These are phyloP conservation scores for Drosophila novamexicana DNA, from an alignment of 1,140 invertebrate species.

Conservation along the genomic window DNA sequence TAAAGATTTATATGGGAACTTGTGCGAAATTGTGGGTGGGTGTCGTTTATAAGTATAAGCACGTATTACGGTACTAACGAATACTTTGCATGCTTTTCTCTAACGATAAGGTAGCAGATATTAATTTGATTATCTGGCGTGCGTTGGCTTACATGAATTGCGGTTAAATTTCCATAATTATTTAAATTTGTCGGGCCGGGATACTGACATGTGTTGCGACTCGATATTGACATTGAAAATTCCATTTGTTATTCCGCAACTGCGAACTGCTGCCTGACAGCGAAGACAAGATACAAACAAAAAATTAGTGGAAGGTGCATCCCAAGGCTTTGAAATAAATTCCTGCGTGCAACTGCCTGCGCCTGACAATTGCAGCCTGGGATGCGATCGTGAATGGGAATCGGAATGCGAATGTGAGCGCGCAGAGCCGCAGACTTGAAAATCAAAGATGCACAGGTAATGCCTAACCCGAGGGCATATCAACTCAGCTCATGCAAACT, in stretches of 20 bases:
- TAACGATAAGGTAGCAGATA: constrained; percentile 14
- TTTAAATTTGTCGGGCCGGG: constrained; percentile 48
- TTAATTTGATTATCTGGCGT: constrained; percentile 3
- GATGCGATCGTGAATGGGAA: constrained; percentile 38
- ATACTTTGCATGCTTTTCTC: background rate
- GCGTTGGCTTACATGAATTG: background rate
- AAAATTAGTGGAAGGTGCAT: constrained; percentile 61
- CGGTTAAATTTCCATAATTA: constrained; percentile 57
- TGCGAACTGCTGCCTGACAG: constrained; percentile 41
- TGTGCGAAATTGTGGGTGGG: constrained; percentile 63
- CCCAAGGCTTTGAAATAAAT: constrained; percentile 68
- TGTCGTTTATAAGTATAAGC: constrained; percentile 3
- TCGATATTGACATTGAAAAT: constrained; percentile 61
- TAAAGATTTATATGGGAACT: constrained; percentile 48
- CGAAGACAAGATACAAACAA: constrained; percentile 43
- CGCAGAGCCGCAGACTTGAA: constrained; percentile 8
- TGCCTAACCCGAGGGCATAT: constrained; percentile 44
- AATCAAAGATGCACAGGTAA: constrained; percentile 58
- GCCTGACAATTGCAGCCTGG: constrained; percentile 17
- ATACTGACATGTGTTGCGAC: constrained; percentile 51
- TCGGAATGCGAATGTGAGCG: constrained; percentile 18
- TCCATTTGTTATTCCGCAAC: constrained; percentile 49
- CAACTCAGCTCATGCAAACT: background rate
- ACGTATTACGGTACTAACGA: background rate
- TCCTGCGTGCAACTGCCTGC: constrained; percentile 50